Percentiles rank a stretch among this genome's conserved stretches.
These are phyloP conservation scores for Adelognathus sp. DNA, from an alignment of 2,888 invertebrate genomes.

Conservation along the genomic window DNA sequence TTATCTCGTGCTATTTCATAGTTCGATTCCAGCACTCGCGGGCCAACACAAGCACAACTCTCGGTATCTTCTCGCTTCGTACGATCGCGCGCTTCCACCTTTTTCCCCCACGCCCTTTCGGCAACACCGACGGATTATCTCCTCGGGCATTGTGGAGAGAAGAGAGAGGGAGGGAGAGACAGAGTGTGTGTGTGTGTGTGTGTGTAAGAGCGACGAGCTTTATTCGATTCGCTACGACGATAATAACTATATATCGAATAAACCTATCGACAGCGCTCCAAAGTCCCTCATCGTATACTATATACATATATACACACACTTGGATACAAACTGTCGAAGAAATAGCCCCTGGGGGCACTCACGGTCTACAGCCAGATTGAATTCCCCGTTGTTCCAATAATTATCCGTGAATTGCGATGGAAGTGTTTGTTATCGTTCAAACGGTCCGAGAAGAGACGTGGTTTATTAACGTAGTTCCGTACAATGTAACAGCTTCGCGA, in stretches of 20 bases:
- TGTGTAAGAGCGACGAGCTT: constrained; percentile 34
- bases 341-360: not conserved
- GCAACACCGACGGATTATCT: constrained; percentile 31
- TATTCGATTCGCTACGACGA: constrained; percentile 38
- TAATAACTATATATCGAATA: constrained; percentile 25
- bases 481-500: no score
- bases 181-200: no score
- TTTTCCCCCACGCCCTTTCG: not conserved
- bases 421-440: constrained; percentile 5
- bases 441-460: not conserved
- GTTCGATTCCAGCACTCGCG: constrained; percentile 1
- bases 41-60: constrained; percentile 1
- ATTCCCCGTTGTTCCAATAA: constrained; percentile 2
- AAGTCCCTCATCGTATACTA: not conserved
- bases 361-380: not conserved
- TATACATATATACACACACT: not conserved
- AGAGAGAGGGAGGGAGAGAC: no score
- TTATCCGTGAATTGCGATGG: not conserved
- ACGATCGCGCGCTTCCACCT: not conserved
- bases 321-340: not conserved
- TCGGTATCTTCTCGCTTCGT: constrained; percentile 26
- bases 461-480: not conserved
- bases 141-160: not conserved
- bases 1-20: constrained; percentile 22
- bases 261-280: constrained; percentile 52